Base-by-base conservation (phyloP, 2,888 invertebrate genomes). In the Clepsis dumicolana region DNA sequence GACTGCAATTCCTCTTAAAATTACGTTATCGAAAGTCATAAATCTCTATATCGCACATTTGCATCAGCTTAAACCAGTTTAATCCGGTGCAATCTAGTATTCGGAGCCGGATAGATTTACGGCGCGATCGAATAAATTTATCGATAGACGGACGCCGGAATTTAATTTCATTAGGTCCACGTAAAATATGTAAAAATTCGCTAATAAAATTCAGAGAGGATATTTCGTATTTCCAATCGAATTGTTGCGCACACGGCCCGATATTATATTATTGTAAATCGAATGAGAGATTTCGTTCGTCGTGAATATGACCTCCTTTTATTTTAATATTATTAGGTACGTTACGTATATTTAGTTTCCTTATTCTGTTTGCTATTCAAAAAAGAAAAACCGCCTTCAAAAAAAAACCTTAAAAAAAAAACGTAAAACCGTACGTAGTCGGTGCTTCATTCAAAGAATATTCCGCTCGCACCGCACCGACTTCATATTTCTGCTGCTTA, bases 81-180 rank as follows among this genome's bases (percentile, higher is more conserved):
- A 62, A 56, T 67, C 62, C 56, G 14, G 27, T 21, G 24, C 57
- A 57, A 67, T 63, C 38, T 50, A 56, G 66, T 62, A 25, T 38
- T 54, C 8, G 38, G 29, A 59, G 14, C 44, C n/a, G 29, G 59
- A 63, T 41, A 41, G 75, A 80, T 81, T 79, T 79, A 82, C 77
- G 70, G 61, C 70, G 73, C 72, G 70, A 79, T 80, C 74, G 73
- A 75, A 79, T 77, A 78, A 65, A 81, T 81, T 77, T 82, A 81
- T 80, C 73, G 77, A 72, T 71, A 62, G 56, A 65, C 57, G 38
- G 62, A 48, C 38, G 48, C 50, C 59, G 66, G 66, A 67, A 67
- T 63, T 67, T 67, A 63, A 67, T 67, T 57, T 62, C 62, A 67
- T 67, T 67, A 67, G 67, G 67, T 24, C 48, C 38, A 18, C 48